Evolutionary conservation across 1,140 invertebrate genomes (phyloP), one percentile per base, ranked within the genome.

Genomic region (Leptinotarsa defecta): DNA sequence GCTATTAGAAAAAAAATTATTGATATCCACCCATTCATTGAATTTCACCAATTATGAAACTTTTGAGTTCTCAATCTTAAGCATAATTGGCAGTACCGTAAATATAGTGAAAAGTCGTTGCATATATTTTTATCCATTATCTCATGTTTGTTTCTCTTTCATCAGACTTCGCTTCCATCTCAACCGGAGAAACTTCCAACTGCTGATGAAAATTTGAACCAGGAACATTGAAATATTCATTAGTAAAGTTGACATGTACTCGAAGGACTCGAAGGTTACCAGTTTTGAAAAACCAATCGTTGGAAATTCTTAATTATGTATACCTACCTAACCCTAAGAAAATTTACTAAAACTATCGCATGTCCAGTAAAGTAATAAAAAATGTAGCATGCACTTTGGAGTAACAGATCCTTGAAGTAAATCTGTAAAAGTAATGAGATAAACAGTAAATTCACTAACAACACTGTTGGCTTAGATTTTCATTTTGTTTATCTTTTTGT

Each of bases 201-300:
- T 80, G 91, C 90, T 79, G 90, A 91, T 84, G 90, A 91, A 84
- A 92, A 91, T 87, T 88, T 91, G 86, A 91, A 91, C 86, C 87
- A 87, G 85, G 87, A 89, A 83, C 87, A 87, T 71, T 80, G 57
- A 75, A 64, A 8, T 27, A 20, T 15, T 34, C n/a, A n/a, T 62
- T 15, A 72, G 13, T 70, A 48, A 48, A 27, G 17, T 24, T 73
- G 22, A 3, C 4, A 11, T 65, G 48, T 63, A n/a, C 43, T 65
- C 19, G 72, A 20, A 49, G 62, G 62, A 62, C 22, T 73, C 27
- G 13, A 63, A 62, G 20, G 49, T 73, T 72, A 20, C 19, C 22
- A 24, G 17, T 24, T 24, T 34, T 22, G 71, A 73, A 27, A 22
- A 62, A 11, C 19, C 52, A 57, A 17, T 17, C 52, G n/a, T 57